Evolutionary conservation across 2,797 vertebrate genomes (phyloP), one percentile per base, ranked within the genome.

Genomic region (Ctenopoma kingsleyae): DNA sequence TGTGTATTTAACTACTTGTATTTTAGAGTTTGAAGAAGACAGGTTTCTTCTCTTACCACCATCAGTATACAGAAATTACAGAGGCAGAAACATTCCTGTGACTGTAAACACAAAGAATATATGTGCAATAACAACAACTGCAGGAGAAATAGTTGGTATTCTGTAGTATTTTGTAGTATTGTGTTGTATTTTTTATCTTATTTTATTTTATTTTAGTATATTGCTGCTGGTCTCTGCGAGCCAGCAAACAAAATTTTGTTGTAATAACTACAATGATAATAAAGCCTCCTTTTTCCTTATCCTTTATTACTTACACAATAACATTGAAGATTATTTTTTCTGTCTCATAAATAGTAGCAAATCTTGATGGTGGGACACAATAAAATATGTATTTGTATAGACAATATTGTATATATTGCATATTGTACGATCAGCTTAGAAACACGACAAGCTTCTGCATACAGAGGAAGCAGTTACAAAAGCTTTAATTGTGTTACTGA

Each of bases 391-490:
- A 32, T 32, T 32, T 8, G 30, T 32, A 8, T 27, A 27, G 4
- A 27, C 25, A 27, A 27, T 32, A 32, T 32, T 32, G 30, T 8
- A 8, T 32, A 27, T 32, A 32, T 32, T 32, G 30, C 30, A 8
- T 32, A 32, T 32, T 32, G 7, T 32, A 32, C 1, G 7, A 9
- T 32, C 8, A 9, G 30, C 30, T 32, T 32, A 59, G 2, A 11
- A 61, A 54, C 12, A 47, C 8, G 15, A 52, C 30, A 48, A 44
- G 54, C 52, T 48, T 60, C 36, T 16, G 30, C 54, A 57, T 40
- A 43, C 43, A 67, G 17, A 64, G 13, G 19, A 76, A 44, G 40
- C 65, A 46, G 43, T 56, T 58, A 74, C 53, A 74, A 74, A 74
- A 58, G 50, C 57, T 67, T 38, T 48, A 47, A 61, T 61, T 69